Evolutionary conservation across 2,797 vertebrate genomes (phyloP).

Genomic region (Chanos chanos): DNA sequence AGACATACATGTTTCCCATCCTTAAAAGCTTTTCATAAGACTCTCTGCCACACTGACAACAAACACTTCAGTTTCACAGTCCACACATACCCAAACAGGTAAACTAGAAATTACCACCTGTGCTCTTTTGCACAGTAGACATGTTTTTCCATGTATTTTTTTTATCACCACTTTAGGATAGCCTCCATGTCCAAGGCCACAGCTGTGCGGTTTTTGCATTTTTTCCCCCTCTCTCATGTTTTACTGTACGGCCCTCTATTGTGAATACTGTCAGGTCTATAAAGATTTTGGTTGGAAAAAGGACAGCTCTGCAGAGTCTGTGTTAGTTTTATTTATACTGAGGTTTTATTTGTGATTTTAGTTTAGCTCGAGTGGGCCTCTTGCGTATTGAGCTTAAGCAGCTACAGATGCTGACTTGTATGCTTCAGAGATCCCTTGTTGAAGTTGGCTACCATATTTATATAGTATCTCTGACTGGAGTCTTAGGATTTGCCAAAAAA

Average conservation of each 20-base stretch:
- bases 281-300: slow-evolving; percentile 44
- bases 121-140: slow-evolving; percentile 22
- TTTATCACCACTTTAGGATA: slow-evolving; percentile 27
- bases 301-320: slow-evolving; percentile 37
- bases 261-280: slow-evolving; percentile 38
- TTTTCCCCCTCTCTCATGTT: neutral
- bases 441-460: slow-evolving; percentile 45
- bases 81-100: slow-evolving; percentile 28
- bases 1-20: neutral
- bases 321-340: slow-evolving; percentile 46
- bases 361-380: slow-evolving; percentile 40
- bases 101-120: slow-evolving; percentile 23
- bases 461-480: slow-evolving; percentile 50
- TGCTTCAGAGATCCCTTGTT: slow-evolving; percentile 39
- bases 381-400: slow-evolving; percentile 46
- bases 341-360: slow-evolving; percentile 45
- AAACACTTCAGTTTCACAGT: slow-evolving; percentile 22
- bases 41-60: slow-evolving; percentile 11
- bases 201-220: slow-evolving; percentile 38
- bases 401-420: slow-evolving; percentile 44
- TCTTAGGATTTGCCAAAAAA: slow-evolving; percentile 48
- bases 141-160: slow-evolving; percentile 35
- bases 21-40: neutral
- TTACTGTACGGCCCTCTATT: slow-evolving; percentile 18
- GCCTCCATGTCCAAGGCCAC: slow-evolving; percentile 30